Conservation (phyloP, 1,140 invertebrate species). For the Drosophila navojoa region DNA sequence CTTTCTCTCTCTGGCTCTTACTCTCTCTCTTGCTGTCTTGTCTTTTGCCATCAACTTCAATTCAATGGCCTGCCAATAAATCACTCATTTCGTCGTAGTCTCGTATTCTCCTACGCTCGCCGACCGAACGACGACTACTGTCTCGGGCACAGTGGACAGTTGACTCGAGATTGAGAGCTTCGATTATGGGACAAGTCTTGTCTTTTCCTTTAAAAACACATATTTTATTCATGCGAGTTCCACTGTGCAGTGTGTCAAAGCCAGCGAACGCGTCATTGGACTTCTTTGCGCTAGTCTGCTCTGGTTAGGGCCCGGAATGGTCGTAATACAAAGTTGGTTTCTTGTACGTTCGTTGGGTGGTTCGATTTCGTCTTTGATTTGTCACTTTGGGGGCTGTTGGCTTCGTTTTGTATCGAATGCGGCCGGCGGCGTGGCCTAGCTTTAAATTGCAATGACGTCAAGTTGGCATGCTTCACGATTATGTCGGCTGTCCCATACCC, state of each 20-base stretch:
- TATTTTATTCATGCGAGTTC: not conserved
- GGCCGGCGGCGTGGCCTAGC: conserved; percentile 28
- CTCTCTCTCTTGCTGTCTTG: conserved; percentile 17
- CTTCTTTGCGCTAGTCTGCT: not conserved
- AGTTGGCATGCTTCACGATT: conserved; percentile 75
- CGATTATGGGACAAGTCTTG: no score
- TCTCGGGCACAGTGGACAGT: conserved; percentile 38
- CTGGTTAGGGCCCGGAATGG: not conserved
- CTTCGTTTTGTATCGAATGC: conserved; percentile 48
- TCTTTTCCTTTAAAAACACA: not conserved
- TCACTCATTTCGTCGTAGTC: conserved; percentile 70
- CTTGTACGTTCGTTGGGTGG: conserved; percentile 27
- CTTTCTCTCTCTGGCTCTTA: not conserved
- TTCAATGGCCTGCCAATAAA: conserved; percentile 70
- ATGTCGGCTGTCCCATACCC: conserved; percentile 45
- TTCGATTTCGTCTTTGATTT: conserved; percentile 63
- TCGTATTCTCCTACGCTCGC: conserved; percentile 50
- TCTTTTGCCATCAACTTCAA: conserved; percentile 71
- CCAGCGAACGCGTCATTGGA: no score
- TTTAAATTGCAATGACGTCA: conserved; percentile 79
- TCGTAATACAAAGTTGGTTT: conserved; percentile 8
- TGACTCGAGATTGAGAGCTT: not conserved
- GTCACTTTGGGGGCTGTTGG: conserved; percentile 58
- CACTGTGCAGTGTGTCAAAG: conserved; percentile 47
- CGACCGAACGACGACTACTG: conserved; percentile 39